phyloP scores from a whole-genome alignment of 2,113 vertebrate species.

The Saguinus imperator region DNA sequence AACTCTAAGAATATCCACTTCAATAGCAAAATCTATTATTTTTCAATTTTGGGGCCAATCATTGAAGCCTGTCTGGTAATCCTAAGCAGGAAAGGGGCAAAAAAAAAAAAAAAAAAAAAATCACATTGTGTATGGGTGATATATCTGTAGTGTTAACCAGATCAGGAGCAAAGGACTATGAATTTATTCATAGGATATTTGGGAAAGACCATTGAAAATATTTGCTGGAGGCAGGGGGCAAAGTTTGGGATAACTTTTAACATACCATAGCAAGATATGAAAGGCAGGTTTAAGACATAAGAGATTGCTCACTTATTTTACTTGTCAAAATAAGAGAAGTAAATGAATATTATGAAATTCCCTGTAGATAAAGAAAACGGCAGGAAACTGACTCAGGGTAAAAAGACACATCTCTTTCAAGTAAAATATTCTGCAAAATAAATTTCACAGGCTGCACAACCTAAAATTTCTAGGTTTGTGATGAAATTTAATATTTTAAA shows the following conservation, averaged over 20 bases:
- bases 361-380: neutral
- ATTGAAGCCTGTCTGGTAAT: neutral
- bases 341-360: neutral
- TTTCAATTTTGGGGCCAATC: neutral
- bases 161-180: neutral
- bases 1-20: neutral
- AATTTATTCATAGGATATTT: neutral
- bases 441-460: neutral
- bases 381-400: conserved; percentile 1
- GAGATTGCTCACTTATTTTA: neutral
- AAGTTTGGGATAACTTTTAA: neutral
- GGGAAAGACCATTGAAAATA: neutral
- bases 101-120: conserved; percentile 48
- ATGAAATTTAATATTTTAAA: conserved; percentile 27
- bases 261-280: neutral
- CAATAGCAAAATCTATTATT: neutral
- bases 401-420: neutral
- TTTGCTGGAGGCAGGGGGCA: neutral
- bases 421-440: conserved; percentile 2
- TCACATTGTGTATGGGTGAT: neutral
- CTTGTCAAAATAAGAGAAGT: neutral
- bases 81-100: neutral
- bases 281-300: neutral
- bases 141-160: neutral
- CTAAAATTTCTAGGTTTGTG: neutral